A percentile compares a stretch with the other conserved stretches of the same genome.
Evolutionary conservation across 2,113 vertebrate genomes (phyloP).

Genomic region (Leuciscus idus): DNA sequence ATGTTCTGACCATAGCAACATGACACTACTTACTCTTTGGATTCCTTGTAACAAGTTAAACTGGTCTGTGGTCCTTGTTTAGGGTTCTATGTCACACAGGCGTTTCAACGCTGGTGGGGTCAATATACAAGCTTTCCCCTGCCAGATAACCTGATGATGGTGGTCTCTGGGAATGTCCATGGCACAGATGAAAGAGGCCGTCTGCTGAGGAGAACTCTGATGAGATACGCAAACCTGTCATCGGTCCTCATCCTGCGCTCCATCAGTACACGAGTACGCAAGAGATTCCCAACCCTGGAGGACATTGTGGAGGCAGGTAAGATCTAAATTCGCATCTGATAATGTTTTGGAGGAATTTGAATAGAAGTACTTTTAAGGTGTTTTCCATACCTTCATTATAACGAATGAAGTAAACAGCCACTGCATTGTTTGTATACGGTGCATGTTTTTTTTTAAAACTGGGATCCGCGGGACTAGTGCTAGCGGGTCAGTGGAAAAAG

Average conservation of each 20-base stretch:
- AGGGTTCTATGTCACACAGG: conserved; percentile 89
- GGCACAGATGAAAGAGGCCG: conserved; percentile 82
- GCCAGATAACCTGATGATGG: conserved; percentile 91
- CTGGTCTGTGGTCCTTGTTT: background rate
- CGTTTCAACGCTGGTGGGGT: conserved; percentile 90
- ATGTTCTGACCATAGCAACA: background rate
- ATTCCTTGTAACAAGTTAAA: background rate
- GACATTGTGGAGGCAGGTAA: conserved; percentile 85
- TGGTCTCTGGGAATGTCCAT: conserved; percentile 86
- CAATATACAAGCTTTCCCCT: conserved; percentile 92
- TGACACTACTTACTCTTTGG: no score
- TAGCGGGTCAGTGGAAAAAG: no score
- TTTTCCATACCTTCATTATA: background rate
- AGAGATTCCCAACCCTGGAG: conserved; percentile 84
- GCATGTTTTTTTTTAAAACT: no score
- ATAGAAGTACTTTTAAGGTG: background rate
- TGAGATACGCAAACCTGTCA: conserved; percentile 85
- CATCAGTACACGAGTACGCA: conserved; percentile 85
- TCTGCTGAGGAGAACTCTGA: conserved; percentile 83
- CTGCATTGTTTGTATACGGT: background rate
- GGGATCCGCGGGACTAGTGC: no score
- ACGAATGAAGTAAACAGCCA: background rate
- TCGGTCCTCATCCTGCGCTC: conserved; percentile 88
- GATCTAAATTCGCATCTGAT: background rate
- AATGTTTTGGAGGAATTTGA: background rate